Percentiles rank a stretch among this genome's conserved stretches.
These are phyloP conservation scores for Cololabis saira DNA, from an alignment of 2,113 vertebrate genomes.

Conservation along the genomic window DNA sequence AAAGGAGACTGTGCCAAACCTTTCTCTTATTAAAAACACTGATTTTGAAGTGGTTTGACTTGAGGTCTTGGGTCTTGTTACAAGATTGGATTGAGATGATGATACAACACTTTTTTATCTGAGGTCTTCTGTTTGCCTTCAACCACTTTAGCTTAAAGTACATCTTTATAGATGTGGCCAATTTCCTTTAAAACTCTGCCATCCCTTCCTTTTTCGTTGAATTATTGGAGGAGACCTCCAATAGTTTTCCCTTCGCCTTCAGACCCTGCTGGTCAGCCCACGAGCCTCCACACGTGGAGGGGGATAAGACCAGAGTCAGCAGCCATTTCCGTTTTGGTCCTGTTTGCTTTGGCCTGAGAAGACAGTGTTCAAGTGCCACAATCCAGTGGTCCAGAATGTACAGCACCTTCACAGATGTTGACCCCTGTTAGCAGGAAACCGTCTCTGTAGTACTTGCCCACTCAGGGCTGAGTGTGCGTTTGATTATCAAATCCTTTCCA, in stretches of 20 bases:
- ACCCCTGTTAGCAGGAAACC: neutral
- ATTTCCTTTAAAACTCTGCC: too few relatives aligned
- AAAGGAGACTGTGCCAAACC: too few relatives aligned
- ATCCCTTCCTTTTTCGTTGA: too few relatives aligned
- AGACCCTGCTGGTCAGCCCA: constrained; percentile 1
- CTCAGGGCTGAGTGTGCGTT: constrained; percentile 1
- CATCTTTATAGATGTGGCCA: too few relatives aligned
- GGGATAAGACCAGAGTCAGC: neutral
- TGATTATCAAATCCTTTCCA: neutral
- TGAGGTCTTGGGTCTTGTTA: too few relatives aligned
- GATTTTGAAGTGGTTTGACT: too few relatives aligned
- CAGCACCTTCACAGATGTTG: neutral
- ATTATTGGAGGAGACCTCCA: neutral
- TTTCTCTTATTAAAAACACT: too few relatives aligned
- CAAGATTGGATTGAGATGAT: too few relatives aligned
- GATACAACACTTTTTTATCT: too few relatives aligned
- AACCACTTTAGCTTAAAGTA: too few relatives aligned
- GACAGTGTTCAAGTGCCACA: neutral
- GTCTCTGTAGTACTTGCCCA: neutral
- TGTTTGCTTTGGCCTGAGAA: constrained; percentile 4
- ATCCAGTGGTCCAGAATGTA: neutral
- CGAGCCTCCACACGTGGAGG: neutral
- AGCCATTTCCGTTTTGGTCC: neutral
- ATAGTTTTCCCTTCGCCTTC: neutral
- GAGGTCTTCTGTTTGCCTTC: too few relatives aligned